Conservation (phyloP, 2,888 invertebrate species). For the Autographa gamma region DNA sequence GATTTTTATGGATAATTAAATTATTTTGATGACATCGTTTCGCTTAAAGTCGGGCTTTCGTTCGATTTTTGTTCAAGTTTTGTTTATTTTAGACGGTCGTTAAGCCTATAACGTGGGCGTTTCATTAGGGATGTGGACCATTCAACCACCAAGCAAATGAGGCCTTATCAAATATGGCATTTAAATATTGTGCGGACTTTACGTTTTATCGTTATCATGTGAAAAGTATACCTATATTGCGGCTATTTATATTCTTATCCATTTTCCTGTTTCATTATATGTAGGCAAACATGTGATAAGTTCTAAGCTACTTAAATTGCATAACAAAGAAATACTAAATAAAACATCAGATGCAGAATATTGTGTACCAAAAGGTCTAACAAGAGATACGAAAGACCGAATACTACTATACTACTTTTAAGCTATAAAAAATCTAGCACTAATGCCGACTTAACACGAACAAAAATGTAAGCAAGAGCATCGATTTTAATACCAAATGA, state of each 20-base stretch:
- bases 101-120: slow-evolving; percentile 31
- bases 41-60: slow-evolving; percentile 10
- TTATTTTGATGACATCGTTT: neutral
- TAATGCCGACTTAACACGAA: slow-evolving; percentile 21
- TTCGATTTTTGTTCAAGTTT: slow-evolving; percentile 22
- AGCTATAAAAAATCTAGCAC: neutral
- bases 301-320: no score
- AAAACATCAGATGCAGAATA: neutral
- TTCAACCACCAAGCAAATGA: slow-evolving; percentile 1
- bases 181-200: neutral
- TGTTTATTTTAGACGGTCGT: slow-evolving; percentile 20
- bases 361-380: neutral
- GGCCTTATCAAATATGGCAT: slow-evolving; percentile 2
- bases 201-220: neutral
- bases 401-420: neutral
- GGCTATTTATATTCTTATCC: neutral
- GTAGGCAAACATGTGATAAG: no score
- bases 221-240: neutral
- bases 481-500: slow-evolving; percentile 41
- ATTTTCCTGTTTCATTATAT: neutral
- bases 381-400: neutral
- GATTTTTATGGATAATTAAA: slow-evolving; percentile 9
- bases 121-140: slow-evolving; percentile 9
- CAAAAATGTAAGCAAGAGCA: slow-evolving; percentile 29
- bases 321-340: neutral